A percentile compares a stretch with the other conserved stretches of the same genome.
Evolutionary conservation across 1,140 invertebrate genomes (phyloP).

Genomic region (Apis laboriosa): DNA sequence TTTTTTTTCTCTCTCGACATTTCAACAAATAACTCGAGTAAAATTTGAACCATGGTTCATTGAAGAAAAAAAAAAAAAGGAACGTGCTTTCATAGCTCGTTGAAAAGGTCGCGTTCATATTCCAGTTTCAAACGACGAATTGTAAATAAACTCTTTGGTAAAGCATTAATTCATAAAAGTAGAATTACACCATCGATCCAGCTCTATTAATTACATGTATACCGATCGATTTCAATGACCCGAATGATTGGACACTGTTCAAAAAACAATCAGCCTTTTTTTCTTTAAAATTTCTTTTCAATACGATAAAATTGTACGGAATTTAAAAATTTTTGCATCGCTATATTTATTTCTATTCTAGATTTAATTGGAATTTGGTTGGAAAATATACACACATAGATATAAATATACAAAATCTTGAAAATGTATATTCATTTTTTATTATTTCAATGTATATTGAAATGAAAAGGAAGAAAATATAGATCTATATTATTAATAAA

Average conservation of each 20-base stretch:
- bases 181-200: constrained; percentile 23
- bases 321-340: too few relatives aligned
- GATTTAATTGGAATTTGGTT: too few relatives aligned
- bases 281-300: not conserved
- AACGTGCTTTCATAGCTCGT: not conserved
- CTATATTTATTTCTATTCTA: too few relatives aligned
- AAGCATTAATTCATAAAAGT: constrained; percentile 24
- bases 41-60: not conserved
- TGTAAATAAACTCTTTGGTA: not conserved
- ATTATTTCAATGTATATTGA: too few relatives aligned
- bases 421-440: too few relatives aligned
- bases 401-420: too few relatives aligned
- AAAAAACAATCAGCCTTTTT: not conserved
- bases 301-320: not conserved
- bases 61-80: not conserved
- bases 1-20: not conserved
- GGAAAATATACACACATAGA: too few relatives aligned
- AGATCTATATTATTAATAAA: too few relatives aligned
- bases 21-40: not conserved
- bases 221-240: constrained; percentile 8
- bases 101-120: not conserved
- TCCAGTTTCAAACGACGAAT: not conserved
- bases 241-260: constrained; percentile 2
- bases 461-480: too few relatives aligned
- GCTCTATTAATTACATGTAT: constrained; percentile 29